Evolutionary conservation across 2,113 vertebrate genomes (phyloP).

Genomic region (Barbus barbus): DNA sequence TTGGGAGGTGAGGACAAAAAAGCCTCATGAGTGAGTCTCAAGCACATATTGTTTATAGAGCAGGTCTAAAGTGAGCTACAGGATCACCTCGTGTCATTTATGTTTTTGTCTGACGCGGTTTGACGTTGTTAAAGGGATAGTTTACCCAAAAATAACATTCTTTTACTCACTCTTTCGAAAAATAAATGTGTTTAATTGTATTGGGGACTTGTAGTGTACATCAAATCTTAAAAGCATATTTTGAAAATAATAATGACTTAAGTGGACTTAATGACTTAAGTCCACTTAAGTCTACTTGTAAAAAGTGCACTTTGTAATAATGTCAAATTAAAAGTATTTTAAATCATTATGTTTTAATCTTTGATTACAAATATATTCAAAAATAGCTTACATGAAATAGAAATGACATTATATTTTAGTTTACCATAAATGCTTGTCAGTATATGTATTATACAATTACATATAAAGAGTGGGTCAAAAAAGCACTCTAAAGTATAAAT

Average conservation of each 20-base stretch:
- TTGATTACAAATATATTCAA: background rate
- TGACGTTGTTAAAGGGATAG: conserved; percentile 34
- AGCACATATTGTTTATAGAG: background rate
- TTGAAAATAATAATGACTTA: background rate
- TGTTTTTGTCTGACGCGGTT: conserved; percentile 58
- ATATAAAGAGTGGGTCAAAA: background rate
- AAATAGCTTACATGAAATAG: no score
- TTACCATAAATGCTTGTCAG: background rate
- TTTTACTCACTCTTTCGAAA: background rate
- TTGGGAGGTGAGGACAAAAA: conserved; percentile 10
- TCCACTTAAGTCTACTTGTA: no score
- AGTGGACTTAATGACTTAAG: no score
- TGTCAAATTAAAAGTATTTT: background rate
- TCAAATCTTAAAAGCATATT: background rate
- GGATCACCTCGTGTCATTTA: conserved; percentile 47
- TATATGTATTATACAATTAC: background rate
- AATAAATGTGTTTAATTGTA: background rate
- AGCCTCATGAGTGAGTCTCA: background rate
- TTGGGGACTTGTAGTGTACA: background rate
- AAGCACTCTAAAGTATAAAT: background rate
- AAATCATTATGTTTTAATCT: background rate
- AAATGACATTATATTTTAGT: no score
- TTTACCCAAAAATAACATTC: background rate
- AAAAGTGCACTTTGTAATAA: background rate
- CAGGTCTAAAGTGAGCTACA: background rate